Evolutionary conservation across 2,888 invertebrate species (phyloP).

Genomic region (Aporophyla nigra): DNA sequence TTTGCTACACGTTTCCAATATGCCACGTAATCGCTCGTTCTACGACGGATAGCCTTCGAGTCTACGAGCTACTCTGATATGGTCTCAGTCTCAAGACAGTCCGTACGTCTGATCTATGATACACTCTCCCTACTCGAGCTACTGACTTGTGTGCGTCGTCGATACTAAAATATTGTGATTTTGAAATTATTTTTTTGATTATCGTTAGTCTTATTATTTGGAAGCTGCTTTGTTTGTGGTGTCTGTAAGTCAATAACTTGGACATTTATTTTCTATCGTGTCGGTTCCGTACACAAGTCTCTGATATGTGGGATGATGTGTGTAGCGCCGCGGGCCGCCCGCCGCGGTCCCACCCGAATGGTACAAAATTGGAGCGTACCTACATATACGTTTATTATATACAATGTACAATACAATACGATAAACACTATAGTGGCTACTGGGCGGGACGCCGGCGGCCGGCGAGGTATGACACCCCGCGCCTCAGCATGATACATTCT

Average conservation of each 20-base stretch:
- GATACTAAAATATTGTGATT: constrained; percentile 68
- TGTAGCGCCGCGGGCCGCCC: constrained; percentile 85
- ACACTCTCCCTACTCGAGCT: constrained; percentile 89
- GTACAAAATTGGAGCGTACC: constrained; percentile 87
- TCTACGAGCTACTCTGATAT: constrained; percentile 89
- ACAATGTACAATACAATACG: constrained; percentile 89
- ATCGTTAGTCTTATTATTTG: constrained; percentile 58
- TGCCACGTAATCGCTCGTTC: constrained; percentile 86
- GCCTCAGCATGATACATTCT: constrained; percentile 87
- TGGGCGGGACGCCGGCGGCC: constrained; percentile 82
- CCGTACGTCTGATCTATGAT: constrained; percentile 88
- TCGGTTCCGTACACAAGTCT: constrained; percentile 85
- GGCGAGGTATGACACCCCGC: constrained; percentile 79
- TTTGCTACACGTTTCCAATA: constrained; percentile 71
- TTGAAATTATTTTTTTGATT: constrained; percentile 17
- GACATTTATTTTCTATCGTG: constrained; percentile 60
- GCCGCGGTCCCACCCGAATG: constrained; percentile 81
- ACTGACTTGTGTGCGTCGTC: constrained; percentile 85
- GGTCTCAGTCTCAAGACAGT: constrained; percentile 91
- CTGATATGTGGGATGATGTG: constrained; percentile 90
- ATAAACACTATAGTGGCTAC: constrained; percentile 85
- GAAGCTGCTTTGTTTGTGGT: constrained; percentile 52
- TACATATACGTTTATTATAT: constrained; percentile 88
- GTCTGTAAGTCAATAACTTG: constrained; percentile 47
- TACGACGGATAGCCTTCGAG: constrained; percentile 86